Evolutionary conservation across 2,888 invertebrate species (phyloP).

Genomic region (Callinectes sapidus): DNA sequence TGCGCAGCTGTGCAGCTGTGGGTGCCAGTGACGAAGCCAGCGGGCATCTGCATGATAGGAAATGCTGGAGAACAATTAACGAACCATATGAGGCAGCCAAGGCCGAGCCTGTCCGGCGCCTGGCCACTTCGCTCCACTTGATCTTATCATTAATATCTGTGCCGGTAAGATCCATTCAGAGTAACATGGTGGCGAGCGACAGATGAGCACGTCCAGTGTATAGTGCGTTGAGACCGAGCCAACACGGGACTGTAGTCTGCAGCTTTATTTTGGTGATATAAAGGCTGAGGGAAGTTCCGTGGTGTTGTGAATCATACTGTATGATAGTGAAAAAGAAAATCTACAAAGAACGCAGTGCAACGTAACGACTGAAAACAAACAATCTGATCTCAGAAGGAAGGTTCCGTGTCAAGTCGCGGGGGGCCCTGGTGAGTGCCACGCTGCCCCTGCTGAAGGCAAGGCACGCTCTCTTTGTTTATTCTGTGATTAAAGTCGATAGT

Average conservation of each 20-base stretch:
- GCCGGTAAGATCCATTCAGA: conserved; percentile 33
- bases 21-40: neutral
- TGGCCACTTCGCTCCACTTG: conserved; percentile 23
- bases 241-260: neutral
- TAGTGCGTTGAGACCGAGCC: neutral
- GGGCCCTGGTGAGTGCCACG: neutral
- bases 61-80: neutral
- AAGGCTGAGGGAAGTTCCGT: neutral
- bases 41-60: neutral
- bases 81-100: conserved; percentile 30
- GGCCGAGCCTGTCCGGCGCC: conserved; percentile 12
- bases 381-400: neutral
- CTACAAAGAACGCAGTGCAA: neutral
- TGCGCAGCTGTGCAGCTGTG: neutral
- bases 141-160: conserved; percentile 26
- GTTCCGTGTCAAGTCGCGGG: neutral
- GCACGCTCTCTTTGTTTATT: neutral
- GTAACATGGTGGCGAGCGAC: conserved; percentile 12
- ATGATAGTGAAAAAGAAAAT: neutral
- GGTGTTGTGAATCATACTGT: neutral
- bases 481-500: neutral
- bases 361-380: neutral
- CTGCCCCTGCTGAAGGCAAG: neutral
- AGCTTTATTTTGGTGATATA: neutral
- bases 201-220: neutral